Base-by-base conservation (phyloP, 2,888 invertebrate species). In the Oegoconia quadripuncta region DNA sequence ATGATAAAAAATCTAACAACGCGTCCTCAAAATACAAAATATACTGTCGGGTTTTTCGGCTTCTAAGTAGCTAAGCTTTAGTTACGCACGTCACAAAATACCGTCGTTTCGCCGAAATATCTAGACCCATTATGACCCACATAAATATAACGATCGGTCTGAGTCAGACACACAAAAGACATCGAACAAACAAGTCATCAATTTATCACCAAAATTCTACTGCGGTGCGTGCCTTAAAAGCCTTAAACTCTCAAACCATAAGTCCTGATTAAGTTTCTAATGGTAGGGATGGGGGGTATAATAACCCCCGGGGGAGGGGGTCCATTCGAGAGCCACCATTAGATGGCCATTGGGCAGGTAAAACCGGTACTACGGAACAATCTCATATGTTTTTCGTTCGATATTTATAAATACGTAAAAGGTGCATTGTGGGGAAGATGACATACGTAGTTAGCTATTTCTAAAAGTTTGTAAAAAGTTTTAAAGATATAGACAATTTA, bases 201-300 rank as follows among this genome's bases (percentile, higher is more conserved):
- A 5, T 17, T 31, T 34, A 11, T 35, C 30, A 26, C 29, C 25
- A 18, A 22, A 31, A 30, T 11, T 30, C 22, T 9, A 7, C 22
- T 22, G 8, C 22, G 18, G 3, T 13, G 14, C 11, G 14, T 32
- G 32, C 11, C n/a, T 14, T 32, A 32, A 32, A 32, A 17, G 26
- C 15, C 30, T 37, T 23, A 12, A 25, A 51, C 55, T 52, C 43
- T 48, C 42, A 40, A 52, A 48, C 59, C 59, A 68, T 74, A 70
- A 63, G 61, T 74, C 52, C 69, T 69, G 70, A 74, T 74, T 74
- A 73, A 44, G 64, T 42, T 52, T 55, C 56, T 71, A 73, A 73
- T 70, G 66, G 63, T 58, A 44, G 51, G 51, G 58, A 57, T 55
- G 57, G 58, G 46, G 41, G 46, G 52, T 46, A 52, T 53, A 52